Conservation (phyloP, 1,140 invertebrate species). For the Neuroterus valhalla region DNA sequence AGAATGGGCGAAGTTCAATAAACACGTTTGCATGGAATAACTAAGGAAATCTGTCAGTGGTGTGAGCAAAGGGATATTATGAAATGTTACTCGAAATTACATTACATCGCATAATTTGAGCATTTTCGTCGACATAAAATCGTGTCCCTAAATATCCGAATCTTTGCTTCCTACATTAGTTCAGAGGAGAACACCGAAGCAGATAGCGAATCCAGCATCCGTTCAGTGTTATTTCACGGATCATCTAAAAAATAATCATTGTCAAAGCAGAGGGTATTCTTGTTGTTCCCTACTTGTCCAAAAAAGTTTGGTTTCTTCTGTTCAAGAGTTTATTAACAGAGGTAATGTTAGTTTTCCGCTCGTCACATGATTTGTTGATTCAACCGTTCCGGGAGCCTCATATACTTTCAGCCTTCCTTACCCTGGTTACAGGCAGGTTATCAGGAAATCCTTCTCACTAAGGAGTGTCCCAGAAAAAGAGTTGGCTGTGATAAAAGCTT, state of each 20-base stretch:
- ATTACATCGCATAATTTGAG: too few relatives aligned
- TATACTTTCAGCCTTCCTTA: background rate
- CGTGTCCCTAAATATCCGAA: too few relatives aligned
- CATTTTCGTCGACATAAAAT: too few relatives aligned
- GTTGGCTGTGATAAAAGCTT: background rate
- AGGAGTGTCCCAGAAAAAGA: background rate
- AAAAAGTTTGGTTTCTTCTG: constrained; percentile 16
- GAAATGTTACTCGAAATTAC: too few relatives aligned
- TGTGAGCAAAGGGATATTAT: constrained; percentile 53
- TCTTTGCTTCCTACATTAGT: constrained; percentile 20
- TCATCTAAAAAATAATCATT: constrained; percentile 43
- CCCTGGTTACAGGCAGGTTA: background rate
- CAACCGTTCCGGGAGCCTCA: background rate
- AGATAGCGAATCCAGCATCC: constrained; percentile 10
- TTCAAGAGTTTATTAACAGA: background rate
- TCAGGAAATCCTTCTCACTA: background rate
- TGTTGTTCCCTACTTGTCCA: constrained; percentile 20
- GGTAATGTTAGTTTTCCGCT: background rate
- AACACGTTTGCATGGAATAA: constrained; percentile 56
- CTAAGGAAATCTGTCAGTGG: too few relatives aligned
- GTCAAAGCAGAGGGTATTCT: constrained; percentile 38
- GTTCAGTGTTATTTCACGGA: constrained; percentile 38
- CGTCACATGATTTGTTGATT: background rate
- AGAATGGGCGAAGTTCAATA: constrained; percentile 60
- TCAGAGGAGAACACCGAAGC: constrained; percentile 31